Percentiles rank a stretch among this genome's conserved stretches.
phyloP scores from a whole-genome alignment of 2,113 vertebrate species.

The Ahaetulla prasina region DNA sequence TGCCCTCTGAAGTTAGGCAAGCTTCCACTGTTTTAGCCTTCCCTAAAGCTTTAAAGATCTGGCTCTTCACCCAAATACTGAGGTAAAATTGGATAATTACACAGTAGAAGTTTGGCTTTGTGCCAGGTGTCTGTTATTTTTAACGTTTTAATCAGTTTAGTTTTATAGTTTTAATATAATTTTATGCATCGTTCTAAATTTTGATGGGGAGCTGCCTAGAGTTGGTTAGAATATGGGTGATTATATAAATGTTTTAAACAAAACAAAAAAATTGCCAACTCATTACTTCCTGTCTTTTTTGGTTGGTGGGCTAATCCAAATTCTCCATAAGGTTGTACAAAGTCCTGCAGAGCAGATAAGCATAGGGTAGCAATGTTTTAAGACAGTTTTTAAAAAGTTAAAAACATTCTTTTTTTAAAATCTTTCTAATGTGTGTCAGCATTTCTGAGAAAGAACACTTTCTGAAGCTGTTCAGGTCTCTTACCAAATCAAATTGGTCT shows the following conservation, averaged over 20 bases:
- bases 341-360: neutral
- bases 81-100: neutral
- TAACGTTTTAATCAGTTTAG: neutral
- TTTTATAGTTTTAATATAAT: neutral
- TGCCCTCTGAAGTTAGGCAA: neutral
- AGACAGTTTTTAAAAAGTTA: neutral
- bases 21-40: neutral
- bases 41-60: neutral
- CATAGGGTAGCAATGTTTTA: neutral
- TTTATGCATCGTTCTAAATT: neutral
- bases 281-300: neutral
- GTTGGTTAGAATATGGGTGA: neutral
- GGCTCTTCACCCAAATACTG: neutral
- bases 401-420: neutral
- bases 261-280: neutral
- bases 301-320: neutral
- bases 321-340: neutral
- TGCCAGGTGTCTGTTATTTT: neutral
- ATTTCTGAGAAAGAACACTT: neutral
- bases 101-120: neutral
- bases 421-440: neutral
- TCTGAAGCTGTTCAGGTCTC: neutral
- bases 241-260: neutral
- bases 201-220: neutral
- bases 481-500: neutral